These are phyloP conservation scores for Cataglyphis cursor DNA, from an alignment of 2,888 invertebrate species.

Conservation along the genomic window DNA sequence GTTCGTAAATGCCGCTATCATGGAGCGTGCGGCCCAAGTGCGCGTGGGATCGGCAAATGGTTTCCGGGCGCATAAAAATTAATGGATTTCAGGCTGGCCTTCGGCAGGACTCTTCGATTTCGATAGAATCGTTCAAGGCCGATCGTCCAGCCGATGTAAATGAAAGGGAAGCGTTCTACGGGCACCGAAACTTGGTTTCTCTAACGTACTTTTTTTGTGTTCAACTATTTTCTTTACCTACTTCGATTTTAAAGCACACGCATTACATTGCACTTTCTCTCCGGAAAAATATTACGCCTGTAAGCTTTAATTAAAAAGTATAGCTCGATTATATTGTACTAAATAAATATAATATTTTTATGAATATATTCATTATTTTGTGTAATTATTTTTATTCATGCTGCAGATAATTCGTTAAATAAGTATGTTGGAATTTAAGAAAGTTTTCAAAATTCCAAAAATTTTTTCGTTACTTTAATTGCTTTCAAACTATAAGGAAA, in stretches of 20 bases:
- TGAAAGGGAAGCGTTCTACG: constrained; percentile 48
- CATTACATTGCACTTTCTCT: neutral
- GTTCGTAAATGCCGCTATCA: constrained; percentile 79
- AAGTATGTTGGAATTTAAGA: neutral
- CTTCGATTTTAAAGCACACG: neutral
- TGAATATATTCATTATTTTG: neutral
- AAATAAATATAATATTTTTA: neutral
- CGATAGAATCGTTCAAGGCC: constrained; percentile 56
- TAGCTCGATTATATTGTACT: neutral
- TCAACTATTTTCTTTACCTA: neutral
- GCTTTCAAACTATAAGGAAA: neutral
- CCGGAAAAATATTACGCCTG: neutral
- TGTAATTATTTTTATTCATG: neutral
- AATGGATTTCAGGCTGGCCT: constrained; percentile 77
- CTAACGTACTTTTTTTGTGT: constrained; percentile 1
- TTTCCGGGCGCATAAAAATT: constrained; percentile 80
- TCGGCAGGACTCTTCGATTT: constrained; percentile 60
- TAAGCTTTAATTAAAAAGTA: neutral
- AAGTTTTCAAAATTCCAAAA: neutral
- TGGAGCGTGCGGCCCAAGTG: constrained; percentile 76
- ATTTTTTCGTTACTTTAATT: neutral
- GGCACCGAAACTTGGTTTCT: neutral
- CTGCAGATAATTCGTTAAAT: neutral
- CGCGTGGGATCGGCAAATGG: constrained; percentile 73
- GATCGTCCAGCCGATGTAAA: constrained; percentile 46